Percentiles rank a stretch among this genome's conserved stretches.
Evolutionary conservation across 2,888 invertebrate genomes (phyloP).

Genomic region (Lithophane socia): DNA sequence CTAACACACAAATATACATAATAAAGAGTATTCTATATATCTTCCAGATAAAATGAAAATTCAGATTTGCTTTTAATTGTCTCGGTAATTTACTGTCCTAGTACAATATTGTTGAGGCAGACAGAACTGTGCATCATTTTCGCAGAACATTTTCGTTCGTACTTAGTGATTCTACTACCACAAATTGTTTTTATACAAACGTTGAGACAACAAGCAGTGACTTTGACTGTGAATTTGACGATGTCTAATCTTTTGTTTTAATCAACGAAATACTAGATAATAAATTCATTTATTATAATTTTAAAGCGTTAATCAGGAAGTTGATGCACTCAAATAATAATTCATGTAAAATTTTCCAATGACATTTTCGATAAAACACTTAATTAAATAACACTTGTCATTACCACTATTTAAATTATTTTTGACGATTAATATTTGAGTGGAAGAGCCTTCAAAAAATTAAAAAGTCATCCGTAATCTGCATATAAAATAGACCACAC

Average conservation of each 20-base stretch:
- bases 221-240: too few species aligned
- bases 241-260: background rate
- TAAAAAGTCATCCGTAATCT: background rate
- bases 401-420: slow-evolving; percentile 1
- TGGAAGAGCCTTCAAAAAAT: background rate
- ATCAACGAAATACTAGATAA: background rate
- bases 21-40: too few species aligned
- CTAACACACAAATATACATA: too few species aligned
- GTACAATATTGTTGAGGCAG: background rate
- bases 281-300: background rate
- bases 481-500: background rate
- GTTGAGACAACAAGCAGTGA: too few species aligned
- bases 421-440: background rate
- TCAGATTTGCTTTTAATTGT: background rate
- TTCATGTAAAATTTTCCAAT: background rate
- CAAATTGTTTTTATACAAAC: too few species aligned
- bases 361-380: background rate
- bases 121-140: background rate
- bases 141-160: background rate
- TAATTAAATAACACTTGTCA: slow-evolving; percentile 4
- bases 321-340: background rate
- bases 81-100: background rate
- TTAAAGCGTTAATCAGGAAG: too few species aligned
- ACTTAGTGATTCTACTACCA: too few species aligned
- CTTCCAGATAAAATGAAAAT: background rate